Base-by-base conservation (phyloP, 2,888 invertebrate genomes). In the Melanostoma scalare region DNA sequence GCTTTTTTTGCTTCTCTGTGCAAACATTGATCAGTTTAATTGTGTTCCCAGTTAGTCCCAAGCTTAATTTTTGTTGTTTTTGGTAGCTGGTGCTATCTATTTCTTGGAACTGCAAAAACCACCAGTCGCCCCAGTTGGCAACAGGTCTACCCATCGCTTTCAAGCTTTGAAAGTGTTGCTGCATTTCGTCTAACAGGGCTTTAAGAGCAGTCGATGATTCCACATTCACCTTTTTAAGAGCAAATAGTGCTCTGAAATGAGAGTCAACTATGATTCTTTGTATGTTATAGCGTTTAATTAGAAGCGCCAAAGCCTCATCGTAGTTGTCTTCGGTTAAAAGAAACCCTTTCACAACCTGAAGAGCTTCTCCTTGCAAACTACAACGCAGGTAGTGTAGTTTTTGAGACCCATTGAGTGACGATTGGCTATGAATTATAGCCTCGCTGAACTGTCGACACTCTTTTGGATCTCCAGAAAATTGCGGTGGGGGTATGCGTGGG, bases 361-460 rank as follows among this genome's bases (percentile, higher is more conserved):
- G 31, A n/a, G 79, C 50, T 42, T 67, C 53, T 0, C 55, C 61
- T 9, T 56, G 60, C 3, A 75, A 40, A 9, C 53, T 75, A 31
- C 69, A 58, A 5, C 75, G 75, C 4, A 80, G 30, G 9, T 80
- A 75, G n/a, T 80, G 68, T 4, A 65, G 36, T 30, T 69, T 75
- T 40, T 72, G 67, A 10, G 75, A 69, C n/a, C 69, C 48, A 9
- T 35, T 53, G 9, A 58, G 31, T 33, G 20, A 20, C 20, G 8
- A 46, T 35, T 4, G 35, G 42, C 60, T 35, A 44, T 67, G 36
- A 35, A 60, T 31, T 3, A 60, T 38, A 2, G 46, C 61, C 40
- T 61, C 65, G 50, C 30, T 35, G 42, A 68, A 75, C 35, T 40
- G 9, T 33, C 52, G 4, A 69, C 65, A 75, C 20, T 20, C 9